phyloP scores from a whole-genome alignment of 2,888 invertebrate species.

The Latrodectus elegans region DNA sequence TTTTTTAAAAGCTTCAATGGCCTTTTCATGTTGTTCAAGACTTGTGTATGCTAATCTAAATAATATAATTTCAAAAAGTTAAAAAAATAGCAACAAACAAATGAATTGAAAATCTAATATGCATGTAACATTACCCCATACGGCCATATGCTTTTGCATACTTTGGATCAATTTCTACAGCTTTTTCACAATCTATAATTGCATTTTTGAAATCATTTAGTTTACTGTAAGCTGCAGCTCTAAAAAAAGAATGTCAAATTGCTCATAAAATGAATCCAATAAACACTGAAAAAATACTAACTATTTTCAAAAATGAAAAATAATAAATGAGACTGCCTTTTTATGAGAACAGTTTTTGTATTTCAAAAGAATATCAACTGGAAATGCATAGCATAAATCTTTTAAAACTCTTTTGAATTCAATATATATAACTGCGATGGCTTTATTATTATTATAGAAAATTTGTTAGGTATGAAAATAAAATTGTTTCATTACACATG shows the following conservation, averaged over 20 bases:
- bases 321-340: no score
- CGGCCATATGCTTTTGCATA: conserved; percentile 97
- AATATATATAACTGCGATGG: no score
- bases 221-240: conserved; percentile 96
- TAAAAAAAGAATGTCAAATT: conserved; percentile 71
- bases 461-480: no score
- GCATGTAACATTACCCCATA: conserved; percentile 80
- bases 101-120: not conserved
- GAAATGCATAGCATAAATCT: no score
- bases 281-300: no score
- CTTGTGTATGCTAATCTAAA: conserved; percentile 86
- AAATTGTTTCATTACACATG: no score
- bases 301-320: no score
- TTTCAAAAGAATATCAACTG: no score
- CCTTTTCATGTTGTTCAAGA: conserved; percentile 87
- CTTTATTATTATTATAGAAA: no score
- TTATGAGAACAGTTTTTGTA: no score
- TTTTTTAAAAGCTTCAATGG: conserved; percentile 88
- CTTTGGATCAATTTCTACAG: conserved; percentile 89
- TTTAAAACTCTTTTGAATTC: no score
- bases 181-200: conserved; percentile 91
- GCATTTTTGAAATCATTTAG: conserved; percentile 88
- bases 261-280: no score
- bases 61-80: conserved; percentile 24
- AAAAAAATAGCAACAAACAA: not conserved